These are phyloP conservation scores for Saccostrea echinata DNA, from an alignment of 1,140 invertebrate genomes.

Conservation along the genomic window DNA sequence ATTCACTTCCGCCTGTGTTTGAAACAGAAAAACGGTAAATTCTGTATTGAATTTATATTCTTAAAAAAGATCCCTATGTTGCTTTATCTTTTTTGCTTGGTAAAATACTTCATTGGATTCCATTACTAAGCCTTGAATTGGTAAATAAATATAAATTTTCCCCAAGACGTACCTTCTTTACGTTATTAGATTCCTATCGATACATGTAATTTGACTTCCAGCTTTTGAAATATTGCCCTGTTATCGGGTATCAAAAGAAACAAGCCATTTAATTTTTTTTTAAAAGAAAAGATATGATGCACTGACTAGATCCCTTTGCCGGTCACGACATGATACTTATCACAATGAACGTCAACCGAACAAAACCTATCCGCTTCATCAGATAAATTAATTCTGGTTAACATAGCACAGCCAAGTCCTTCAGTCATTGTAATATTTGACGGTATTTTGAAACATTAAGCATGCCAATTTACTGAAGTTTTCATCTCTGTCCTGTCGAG, in stretches of 20 bases:
- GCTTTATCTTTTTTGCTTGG: too few species aligned
- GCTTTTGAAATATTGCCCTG: not conserved
- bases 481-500: not conserved
- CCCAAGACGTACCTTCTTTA: not conserved
- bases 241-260: constrained; percentile 1
- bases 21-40: too few species aligned
- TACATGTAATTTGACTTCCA: not conserved
- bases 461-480: not conserved
- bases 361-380: not conserved
- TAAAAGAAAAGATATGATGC: constrained; percentile 1
- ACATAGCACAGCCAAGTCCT: not conserved
- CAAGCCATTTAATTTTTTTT: not conserved
- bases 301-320: not conserved
- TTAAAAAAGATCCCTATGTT: too few species aligned
- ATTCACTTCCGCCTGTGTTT: too few species aligned
- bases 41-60: too few species aligned
- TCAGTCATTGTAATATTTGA: not conserved
- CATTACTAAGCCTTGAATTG: too few species aligned
- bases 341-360: not conserved
- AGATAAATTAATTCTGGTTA: not conserved
- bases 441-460: not conserved
- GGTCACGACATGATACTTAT: constrained; percentile 5
- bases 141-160: too few species aligned
- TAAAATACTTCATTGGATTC: too few species aligned
- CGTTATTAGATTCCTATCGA: not conserved